Percentiles rank a stretch among this genome's conserved stretches.
phyloP scores from a whole-genome alignment of 2,888 invertebrate genomes.

The Asteroscopus sphinx region DNA sequence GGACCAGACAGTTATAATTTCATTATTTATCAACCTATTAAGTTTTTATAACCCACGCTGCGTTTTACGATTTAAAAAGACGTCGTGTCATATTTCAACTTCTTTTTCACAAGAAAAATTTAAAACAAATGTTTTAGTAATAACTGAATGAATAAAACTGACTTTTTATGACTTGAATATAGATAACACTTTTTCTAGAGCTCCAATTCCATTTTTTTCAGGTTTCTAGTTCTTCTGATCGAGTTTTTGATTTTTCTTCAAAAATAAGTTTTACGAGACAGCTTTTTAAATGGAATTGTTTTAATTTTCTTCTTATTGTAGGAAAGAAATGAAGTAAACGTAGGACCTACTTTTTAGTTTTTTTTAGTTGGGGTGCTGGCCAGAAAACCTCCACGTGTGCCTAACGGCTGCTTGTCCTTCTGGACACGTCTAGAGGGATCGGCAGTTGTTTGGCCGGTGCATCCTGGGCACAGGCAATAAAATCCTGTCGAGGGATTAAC shows the following conservation, averaged over 20 bases:
- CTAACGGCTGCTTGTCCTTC: too few relatives aligned
- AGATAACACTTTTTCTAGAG: neutral
- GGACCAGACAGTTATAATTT: too few relatives aligned
- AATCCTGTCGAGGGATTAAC: too few relatives aligned
- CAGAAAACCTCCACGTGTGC: too few relatives aligned
- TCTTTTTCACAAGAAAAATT: neutral
- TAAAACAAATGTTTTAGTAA: neutral
- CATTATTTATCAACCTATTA: too few relatives aligned
- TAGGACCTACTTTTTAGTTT: neutral
- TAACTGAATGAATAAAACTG: neutral
- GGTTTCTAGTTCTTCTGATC: constrained; percentile 3
- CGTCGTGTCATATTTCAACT: neutral
- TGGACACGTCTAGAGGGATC: too few relatives aligned
- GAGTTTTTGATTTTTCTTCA: constrained; percentile 4
- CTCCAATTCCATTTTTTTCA: neutral
- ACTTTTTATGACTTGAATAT: neutral
- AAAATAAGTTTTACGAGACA: constrained; percentile 2
- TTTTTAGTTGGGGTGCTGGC: too few relatives aligned
- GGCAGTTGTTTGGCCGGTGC: too few relatives aligned
- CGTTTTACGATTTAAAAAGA: neutral
- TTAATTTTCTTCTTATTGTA: constrained; percentile 8
- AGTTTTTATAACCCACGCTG: neutral
- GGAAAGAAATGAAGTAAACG: constrained; percentile 16
- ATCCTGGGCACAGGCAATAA: too few relatives aligned
- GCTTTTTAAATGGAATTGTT: constrained; percentile 16